phyloP scores from a whole-genome alignment of 2,113 vertebrate genomes.

The Lepisosteus oculatus region DNA sequence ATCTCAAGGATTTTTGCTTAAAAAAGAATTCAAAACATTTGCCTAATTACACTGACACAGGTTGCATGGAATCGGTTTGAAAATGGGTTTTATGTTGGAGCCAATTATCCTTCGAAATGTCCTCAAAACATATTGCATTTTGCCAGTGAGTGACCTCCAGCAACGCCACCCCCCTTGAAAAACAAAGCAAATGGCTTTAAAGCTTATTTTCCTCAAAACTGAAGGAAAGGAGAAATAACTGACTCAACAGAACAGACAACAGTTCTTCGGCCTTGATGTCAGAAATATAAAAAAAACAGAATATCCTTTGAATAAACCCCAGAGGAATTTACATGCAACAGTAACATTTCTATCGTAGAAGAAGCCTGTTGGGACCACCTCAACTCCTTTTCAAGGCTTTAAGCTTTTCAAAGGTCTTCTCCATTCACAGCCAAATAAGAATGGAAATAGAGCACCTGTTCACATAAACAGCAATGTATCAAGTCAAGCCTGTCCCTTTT shows the following conservation, averaged over 20 bases:
- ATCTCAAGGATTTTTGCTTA: no score
- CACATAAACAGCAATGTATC: conserved; percentile 53
- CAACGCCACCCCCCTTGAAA: not conserved
- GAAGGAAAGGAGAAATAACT: conserved; percentile 15
- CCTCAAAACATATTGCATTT: not conserved
- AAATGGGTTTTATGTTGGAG: no score
- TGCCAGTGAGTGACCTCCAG: not conserved
- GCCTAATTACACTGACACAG: no score
- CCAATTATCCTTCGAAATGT: no score
- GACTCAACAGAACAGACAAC: conserved; percentile 55
- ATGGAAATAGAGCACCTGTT: conserved; percentile 57
- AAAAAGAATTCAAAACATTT: no score
- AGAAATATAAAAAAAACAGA: conserved; percentile 49
- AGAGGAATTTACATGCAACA: conserved; percentile 58
- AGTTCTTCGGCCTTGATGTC: conserved; percentile 61
- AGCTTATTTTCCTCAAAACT: not conserved
- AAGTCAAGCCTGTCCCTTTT: conserved; percentile 51
- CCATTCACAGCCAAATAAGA: not conserved
- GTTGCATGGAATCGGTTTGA: no score
- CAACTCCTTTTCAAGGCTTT: conserved; percentile 48
- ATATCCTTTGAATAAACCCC: conserved; percentile 61
- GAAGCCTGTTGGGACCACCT: conserved; percentile 47
- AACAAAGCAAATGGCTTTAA: not conserved
- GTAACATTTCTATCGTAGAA: conserved; percentile 54
- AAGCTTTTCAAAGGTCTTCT: conserved; percentile 41